These are phyloP conservation scores for Lepilemur septentrionalis DNA, from an alignment of 2,797 vertebrate species.

Conservation along the genomic window DNA sequence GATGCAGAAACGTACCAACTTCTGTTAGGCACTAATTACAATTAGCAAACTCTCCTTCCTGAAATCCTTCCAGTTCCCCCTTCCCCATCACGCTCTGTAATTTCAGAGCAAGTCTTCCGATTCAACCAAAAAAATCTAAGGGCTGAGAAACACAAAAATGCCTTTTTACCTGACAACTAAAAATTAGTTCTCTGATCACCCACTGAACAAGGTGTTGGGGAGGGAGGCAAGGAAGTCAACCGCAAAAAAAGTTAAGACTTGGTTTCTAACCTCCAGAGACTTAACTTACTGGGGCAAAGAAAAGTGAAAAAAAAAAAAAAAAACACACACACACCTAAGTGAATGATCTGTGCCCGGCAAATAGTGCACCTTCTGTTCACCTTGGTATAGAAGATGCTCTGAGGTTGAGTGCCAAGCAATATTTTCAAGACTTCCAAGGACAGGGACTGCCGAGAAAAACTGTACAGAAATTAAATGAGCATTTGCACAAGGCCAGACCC, in stretches of 20 bases:
- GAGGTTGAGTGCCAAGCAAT: neutral
- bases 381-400: neutral
- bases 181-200: constrained; percentile 12
- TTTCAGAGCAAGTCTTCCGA: constrained; percentile 20
- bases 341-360: neutral
- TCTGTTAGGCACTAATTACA: constrained; percentile 65
- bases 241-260: neutral
- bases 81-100: neutral
- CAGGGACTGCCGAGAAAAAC: neutral
- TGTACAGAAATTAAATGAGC: neutral
- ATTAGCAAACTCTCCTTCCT: constrained; percentile 40
- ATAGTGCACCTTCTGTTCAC: neutral
- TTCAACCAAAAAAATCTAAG: constrained; percentile 11
- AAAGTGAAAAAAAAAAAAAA: neutral
- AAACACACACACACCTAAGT: neutral
- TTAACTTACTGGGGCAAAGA: neutral
- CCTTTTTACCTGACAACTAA: constrained; percentile 1
- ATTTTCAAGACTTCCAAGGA: neutral
- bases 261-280: neutral
- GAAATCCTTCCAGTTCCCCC: neutral
- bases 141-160: neutral
- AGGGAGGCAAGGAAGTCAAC: neutral
- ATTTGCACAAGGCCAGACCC: neutral
- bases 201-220: neutral
- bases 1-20: constrained; percentile 47